Base-by-base conservation (phyloP, 2,797 vertebrate species). In the Taenioides sp. region DNA sequence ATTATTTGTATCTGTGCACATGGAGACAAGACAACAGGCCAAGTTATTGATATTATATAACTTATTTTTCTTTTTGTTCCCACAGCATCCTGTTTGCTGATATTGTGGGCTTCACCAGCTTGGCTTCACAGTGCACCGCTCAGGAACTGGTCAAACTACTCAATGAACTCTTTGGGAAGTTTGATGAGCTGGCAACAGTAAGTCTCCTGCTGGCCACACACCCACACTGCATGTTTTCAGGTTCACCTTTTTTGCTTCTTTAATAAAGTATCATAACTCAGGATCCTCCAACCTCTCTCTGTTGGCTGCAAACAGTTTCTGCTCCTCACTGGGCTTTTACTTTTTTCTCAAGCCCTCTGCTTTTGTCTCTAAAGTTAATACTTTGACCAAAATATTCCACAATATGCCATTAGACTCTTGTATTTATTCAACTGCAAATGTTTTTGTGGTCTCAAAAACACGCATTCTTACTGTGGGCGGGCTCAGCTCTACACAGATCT, bases 151-250 rank as follows among this genome's bases (percentile, higher is more conserved):
- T 99, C 86, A 99, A 99, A 86, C 93, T 98, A 75, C 95, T 99
- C 77, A 99, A 99, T 7, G 97, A 99, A 88, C 96, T 99, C 73
- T 99, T 99, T 22, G 97, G 97, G 74, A 99, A 99, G 92, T 99
- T 99, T 82, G 97, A 99, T 66, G 97, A 99, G 84, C 80, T 91
- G 67, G 90, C 89, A 0, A 90, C 90, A 70, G 98, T 99, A 93
- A 97, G 97, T 91, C n/a, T 57, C 49, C 67, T 43, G 17, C 9
- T 25, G 1, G 17, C 9, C 20, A 1, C 18, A 5, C 14, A 37
- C 18, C 25, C 49, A 16, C 11, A 2, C 57, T 37, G 60, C 40
- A 64, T 64, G 64, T 43, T 49, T 14, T 49, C 64, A 65, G 18
- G 64, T 27, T 27, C 64, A 47, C 40, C 11, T 50, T 65, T n/a